Conservation (phyloP, 2,113 vertebrate genomes). For the Hymenochirus boettgeri region DNA sequence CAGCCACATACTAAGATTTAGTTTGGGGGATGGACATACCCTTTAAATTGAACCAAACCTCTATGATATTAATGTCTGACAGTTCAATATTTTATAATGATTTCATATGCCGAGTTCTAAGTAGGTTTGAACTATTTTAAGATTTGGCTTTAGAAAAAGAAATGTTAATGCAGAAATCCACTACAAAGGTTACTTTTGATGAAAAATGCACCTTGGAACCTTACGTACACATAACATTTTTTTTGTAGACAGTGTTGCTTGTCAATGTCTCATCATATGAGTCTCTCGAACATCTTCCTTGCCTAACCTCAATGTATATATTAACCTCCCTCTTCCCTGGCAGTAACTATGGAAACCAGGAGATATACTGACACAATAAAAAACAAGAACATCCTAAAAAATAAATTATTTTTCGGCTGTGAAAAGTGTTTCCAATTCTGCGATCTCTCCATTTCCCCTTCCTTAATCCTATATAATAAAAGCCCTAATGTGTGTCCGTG, state of each 20-base stretch:
- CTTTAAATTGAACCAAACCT: no score
- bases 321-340: slow-evolving; percentile 5
- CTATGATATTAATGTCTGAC: no score
- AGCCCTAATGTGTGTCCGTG: no score
- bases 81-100: no score
- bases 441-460: no score
- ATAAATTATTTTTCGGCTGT: neutral
- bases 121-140: slow-evolving; percentile 22
- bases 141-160: slow-evolving; percentile 10
- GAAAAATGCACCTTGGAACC: slow-evolving; percentile 9
- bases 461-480: no score
- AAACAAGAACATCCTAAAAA: slow-evolving; percentile 5
- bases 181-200: slow-evolving; percentile 31
- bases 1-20: no score
- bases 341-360: slow-evolving; percentile 37
- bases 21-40: no score
- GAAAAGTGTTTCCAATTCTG: neutral
- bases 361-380: neutral
- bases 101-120: no score
- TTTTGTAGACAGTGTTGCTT: slow-evolving; percentile 15
- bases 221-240: slow-evolving; percentile 17
- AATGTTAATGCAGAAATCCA: slow-evolving; percentile 25
- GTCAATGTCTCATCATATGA: slow-evolving; percentile 4
- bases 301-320: slow-evolving; percentile 3
- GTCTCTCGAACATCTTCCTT: neutral